These are phyloP conservation scores for Conops quadrifasciatus DNA, from an alignment of 2,888 invertebrate species.

Conservation along the genomic window DNA sequence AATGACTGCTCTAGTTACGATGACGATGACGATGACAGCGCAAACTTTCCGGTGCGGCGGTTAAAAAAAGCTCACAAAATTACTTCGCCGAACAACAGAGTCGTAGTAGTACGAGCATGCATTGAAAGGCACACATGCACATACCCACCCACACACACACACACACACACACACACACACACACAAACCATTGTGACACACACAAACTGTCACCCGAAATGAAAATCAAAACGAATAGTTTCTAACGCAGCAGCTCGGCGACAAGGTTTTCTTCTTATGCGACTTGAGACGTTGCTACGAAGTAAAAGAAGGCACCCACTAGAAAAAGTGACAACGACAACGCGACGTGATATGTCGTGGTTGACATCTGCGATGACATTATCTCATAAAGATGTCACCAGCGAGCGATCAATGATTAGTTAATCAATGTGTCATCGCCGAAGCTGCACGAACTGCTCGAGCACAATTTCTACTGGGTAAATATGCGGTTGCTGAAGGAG, in stretches of 20 bases:
- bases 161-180: slow-evolving; percentile 33
- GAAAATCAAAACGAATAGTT: background rate
- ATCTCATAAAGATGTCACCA: too few relatives aligned
- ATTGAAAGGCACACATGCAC: slow-evolving; percentile 50
- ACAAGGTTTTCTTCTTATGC: slow-evolving; percentile 22
- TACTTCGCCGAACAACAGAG: background rate
- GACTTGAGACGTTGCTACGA: background rate
- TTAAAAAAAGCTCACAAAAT: slow-evolving; percentile 11
- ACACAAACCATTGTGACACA: slow-evolving; percentile 6
- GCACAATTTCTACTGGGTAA: too few relatives aligned
- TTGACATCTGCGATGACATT: too few relatives aligned
- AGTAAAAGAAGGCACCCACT: background rate
- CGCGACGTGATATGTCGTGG: too few relatives aligned
- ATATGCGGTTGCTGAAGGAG: too few relatives aligned
- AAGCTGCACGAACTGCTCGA: too few relatives aligned
- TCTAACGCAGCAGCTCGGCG: background rate
- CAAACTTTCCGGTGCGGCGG: slow-evolving; percentile 9
- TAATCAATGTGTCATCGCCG: too few relatives aligned
- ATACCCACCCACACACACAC: slow-evolving; percentile 42
- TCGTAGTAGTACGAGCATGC: too few relatives aligned
- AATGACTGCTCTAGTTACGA: slow-evolving; percentile 35
- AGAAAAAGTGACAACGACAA: too few relatives aligned
- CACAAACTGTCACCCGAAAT: too few relatives aligned
- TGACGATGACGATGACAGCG: slow-evolving; percentile 4
- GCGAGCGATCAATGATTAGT: too few relatives aligned